These are phyloP conservation scores for Leucophenga varia DNA, from an alignment of 1,140 invertebrate genomes.

Conservation along the genomic window DNA sequence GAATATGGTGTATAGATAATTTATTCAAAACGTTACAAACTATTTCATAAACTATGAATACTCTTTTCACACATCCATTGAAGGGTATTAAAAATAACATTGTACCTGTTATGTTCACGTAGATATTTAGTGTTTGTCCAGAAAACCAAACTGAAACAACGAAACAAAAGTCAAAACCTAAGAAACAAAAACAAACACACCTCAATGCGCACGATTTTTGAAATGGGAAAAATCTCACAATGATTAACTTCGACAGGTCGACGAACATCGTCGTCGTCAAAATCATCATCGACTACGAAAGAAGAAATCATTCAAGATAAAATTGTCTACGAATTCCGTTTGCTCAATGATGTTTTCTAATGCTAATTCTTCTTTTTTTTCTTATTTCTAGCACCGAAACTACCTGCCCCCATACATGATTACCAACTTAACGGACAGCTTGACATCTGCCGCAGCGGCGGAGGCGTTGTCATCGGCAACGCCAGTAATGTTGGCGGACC, in stretches of 20 bases:
- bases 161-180: too few relatives aligned
- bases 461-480: conserved; percentile 13
- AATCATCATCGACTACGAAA: too few relatives aligned
- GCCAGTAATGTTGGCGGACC: conserved; percentile 8
- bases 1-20: too few relatives aligned
- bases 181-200: conserved; percentile 1
- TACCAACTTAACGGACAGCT: conserved; percentile 51
- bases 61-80: too few relatives aligned
- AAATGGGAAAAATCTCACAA: conserved; percentile 27
- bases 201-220: conserved; percentile 4
- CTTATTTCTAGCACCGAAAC: conserved; percentile 63
- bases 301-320: conserved; percentile 31
- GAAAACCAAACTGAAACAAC: too few relatives aligned
- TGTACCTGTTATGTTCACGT: too few relatives aligned
- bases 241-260: conserved; percentile 55
- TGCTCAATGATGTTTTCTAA: conserved; percentile 7
- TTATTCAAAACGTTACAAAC: too few relatives aligned
- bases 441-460: conserved; percentile 44
- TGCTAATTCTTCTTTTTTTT: conserved; percentile 1
- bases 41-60: too few relatives aligned
- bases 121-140: too few relatives aligned
- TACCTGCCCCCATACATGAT: conserved; percentile 60
- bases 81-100: too few relatives aligned
- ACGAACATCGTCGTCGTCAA: conserved; percentile 40
- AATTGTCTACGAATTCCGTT: conserved; percentile 19